Evolutionary conservation across 1,140 invertebrate genomes (phyloP), one percentile per base, ranked within the genome.

Genomic region (Dendroctonus ponderosae): DNA sequence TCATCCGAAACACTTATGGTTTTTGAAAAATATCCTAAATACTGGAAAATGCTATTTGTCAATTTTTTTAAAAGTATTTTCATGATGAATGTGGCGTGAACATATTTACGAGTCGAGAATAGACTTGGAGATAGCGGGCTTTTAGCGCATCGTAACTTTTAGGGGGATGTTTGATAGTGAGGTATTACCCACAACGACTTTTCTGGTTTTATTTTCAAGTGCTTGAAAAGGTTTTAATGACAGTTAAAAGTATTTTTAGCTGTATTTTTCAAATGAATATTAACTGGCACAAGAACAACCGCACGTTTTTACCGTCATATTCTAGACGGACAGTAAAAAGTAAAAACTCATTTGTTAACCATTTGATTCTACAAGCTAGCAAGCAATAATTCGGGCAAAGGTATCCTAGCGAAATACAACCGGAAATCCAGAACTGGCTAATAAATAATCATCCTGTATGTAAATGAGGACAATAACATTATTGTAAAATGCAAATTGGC

Each of bases 381-480:
- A 26, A 26, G 3, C 26, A 2, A 26, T 26, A 26, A 26, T 26
- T 26, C 26, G 1, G 26, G 1, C 26, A 26, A 26, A 26, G 26
- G 26, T 9, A 26, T 38, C 46, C 15, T 39, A 57, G 43, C 14
- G 37, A 58, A 48, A 43, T 46, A 63, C 43, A 46, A 58, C 9
- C 37, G 56, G 53, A 64, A 70, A 70, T 67, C 56, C 62, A 68
- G 61, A 48, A 46, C 46, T 43, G 57, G 56, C 12, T 59, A 50
- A 66, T 71, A 67, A 69, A 71, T 69, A 71, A 70, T 67, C 69
- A 50, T 26, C 66, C 58, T 46, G 57, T 62, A 72, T 72, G 71
- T 67, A 72, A 72, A 72, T 70, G 57, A 60, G 59, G 65, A 66
- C 70, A 72, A 72, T 72, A 72, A 70, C 70, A 72, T 72, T 70